Evolutionary conservation across 2,113 vertebrate genomes (phyloP).

Genomic region (Hippocampus comes): DNA sequence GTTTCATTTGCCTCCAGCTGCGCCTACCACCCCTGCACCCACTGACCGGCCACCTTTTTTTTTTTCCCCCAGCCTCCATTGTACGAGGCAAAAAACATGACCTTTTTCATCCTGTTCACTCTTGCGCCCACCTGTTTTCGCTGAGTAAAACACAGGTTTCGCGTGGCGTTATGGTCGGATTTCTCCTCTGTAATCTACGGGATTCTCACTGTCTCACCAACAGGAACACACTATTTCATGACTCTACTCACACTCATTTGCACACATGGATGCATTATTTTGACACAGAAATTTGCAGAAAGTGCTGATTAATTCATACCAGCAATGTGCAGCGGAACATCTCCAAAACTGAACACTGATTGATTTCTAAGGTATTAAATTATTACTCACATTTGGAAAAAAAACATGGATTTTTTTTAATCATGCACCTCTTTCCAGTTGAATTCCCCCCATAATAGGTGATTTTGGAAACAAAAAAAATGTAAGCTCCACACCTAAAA

Average conservation of each 20-base stretch:
- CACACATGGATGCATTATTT: conserved; percentile 9
- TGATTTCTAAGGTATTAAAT: neutral
- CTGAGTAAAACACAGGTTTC: conserved; percentile 69
- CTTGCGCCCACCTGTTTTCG: conserved; percentile 70
- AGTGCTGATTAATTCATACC: neutral
- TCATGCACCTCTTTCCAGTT: too few relatives aligned
- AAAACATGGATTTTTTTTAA: too few relatives aligned
- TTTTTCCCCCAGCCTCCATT: neutral
- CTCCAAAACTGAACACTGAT: neutral
- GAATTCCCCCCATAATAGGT: too few relatives aligned
- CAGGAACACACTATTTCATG: conserved; percentile 40
- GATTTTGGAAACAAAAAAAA: too few relatives aligned
- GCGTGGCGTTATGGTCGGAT: conserved; percentile 68
- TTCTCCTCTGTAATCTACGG: conserved; percentile 76
- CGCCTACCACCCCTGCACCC: conserved; percentile 52
- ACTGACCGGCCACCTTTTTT: conserved; percentile 55
- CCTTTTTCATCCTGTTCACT: conserved; percentile 62
- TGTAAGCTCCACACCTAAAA: too few relatives aligned
- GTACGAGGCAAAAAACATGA: conserved; percentile 46
- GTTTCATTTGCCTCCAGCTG: conserved; percentile 33
- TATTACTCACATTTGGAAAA: neutral
- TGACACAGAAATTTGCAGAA: conserved; percentile 1
- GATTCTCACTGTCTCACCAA: conserved; percentile 62
- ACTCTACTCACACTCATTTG: conserved; percentile 15
- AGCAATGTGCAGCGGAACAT: neutral